These are phyloP conservation scores for Diadema setosum DNA, from an alignment of 35 echinoderm and acorn worm genomes.

Conservation along the genomic window DNA sequence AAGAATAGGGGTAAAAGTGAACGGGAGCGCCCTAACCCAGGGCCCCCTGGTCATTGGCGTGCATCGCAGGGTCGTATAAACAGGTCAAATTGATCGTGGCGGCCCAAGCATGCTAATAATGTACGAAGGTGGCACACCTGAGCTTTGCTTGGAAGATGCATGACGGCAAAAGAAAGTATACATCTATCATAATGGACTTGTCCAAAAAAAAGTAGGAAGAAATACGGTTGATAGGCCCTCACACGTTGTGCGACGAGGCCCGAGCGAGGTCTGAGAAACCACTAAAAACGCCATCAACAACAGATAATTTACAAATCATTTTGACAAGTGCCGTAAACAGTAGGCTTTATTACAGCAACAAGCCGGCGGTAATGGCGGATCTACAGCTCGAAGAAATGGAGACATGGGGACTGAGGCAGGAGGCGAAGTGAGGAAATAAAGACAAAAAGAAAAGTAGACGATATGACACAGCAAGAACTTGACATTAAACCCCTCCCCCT, in stretches of 20 bases:
- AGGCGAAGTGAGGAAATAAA: no score
- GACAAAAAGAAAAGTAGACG: no score
- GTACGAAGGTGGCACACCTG: conserved; percentile 16
- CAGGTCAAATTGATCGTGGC: not conserved
- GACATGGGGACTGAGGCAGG: not conserved
- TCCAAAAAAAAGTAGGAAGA: not conserved
- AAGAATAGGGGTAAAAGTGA: no score
- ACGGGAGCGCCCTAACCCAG: no score
- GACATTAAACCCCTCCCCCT: no score
- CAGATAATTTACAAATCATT: conserved; percentile 34
- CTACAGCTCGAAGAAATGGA: not conserved
- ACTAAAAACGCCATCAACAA: conserved; percentile 32
- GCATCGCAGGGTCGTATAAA: not conserved
- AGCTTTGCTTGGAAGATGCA: no score
- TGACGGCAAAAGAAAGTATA: no score
- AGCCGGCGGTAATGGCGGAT: not conserved
- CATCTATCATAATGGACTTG: no score
- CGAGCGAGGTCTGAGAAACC: not conserved
- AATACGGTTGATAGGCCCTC: not conserved
- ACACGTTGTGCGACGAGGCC: conserved; percentile 1
- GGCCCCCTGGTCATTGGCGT: no score
- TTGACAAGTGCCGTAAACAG: conserved; percentile 19
- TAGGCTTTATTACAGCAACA: conserved; percentile 23
- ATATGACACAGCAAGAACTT: no score
- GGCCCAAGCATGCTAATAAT: conserved; percentile 2